Percentiles rank a stretch among this genome's conserved stretches.
These are phyloP conservation scores for Atherinosoma microstoma DNA, from an alignment of 2,797 vertebrate species.

Conservation along the genomic window DNA sequence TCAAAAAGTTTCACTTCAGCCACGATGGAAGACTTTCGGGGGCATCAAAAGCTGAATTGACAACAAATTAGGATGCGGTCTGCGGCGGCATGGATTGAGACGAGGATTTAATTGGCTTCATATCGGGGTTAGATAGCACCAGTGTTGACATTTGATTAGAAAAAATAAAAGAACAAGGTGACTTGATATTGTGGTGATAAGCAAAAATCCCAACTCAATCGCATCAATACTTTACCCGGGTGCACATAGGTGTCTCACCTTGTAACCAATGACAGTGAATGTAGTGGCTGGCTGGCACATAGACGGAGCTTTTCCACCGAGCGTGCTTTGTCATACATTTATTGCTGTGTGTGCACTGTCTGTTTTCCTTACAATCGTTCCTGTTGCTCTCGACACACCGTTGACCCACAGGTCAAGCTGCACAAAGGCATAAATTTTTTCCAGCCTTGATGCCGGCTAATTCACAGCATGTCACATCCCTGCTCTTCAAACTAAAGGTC, in stretches of 20 bases:
- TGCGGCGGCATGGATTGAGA: constrained; percentile 54
- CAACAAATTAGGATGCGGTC: constrained; percentile 61
- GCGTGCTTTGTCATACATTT: constrained; percentile 51
- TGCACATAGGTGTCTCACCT: constrained; percentile 63
- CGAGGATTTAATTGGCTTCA: constrained; percentile 74
- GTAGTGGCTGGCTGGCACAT: constrained; percentile 41
- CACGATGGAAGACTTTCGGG: neutral
- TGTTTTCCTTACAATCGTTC: constrained; percentile 51
- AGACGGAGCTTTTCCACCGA: constrained; percentile 23
- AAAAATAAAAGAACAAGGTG: constrained; percentile 75
- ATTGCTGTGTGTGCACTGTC: constrained; percentile 66
- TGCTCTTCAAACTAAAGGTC: constrained; percentile 67
- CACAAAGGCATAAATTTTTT: constrained; percentile 51
- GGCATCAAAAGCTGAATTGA: constrained; percentile 44
- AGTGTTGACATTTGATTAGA: constrained; percentile 73
- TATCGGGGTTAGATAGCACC: constrained; percentile 70
- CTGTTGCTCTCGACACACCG: constrained; percentile 42
- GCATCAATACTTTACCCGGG: constrained; percentile 58
- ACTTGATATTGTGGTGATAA: constrained; percentile 81
- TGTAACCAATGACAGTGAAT: constrained; percentile 68
- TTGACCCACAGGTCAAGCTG: constrained; percentile 66
- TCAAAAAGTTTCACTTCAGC: constrained; percentile 1
- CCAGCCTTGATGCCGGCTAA: constrained; percentile 54
- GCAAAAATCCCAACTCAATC: constrained; percentile 73
- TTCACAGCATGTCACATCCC: constrained; percentile 56